phyloP scores from a whole-genome alignment of 2,888 invertebrate species.

The Eristalinus sepulchralis region DNA sequence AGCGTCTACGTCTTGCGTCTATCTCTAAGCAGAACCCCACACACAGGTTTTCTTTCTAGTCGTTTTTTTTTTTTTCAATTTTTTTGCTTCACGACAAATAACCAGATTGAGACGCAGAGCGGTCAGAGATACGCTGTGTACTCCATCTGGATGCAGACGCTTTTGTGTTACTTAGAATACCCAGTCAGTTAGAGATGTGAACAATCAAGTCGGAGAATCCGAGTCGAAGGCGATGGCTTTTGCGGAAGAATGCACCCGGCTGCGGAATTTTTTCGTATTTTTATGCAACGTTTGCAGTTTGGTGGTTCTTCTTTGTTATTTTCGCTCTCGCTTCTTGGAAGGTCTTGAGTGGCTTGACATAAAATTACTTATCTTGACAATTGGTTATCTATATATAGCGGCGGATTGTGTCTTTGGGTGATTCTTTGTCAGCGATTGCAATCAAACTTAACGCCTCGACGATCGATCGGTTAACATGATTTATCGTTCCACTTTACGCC shows the following conservation, averaged over 20 bases:
- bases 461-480: neutral
- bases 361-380: conserved; percentile 33
- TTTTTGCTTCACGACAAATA: conserved; percentile 28
- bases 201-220: neutral
- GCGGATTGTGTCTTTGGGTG: neutral
- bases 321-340: neutral
- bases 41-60: conserved; percentile 17
- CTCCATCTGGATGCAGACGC: conserved; percentile 28
- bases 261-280: conserved; percentile 11
- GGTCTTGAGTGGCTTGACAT: conserved; percentile 10
- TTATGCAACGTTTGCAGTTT: conserved; percentile 45
- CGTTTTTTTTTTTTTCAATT: neutral
- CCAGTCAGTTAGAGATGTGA: conserved; percentile 22
- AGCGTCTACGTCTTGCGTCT: conserved; percentile 48
- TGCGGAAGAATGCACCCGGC: conserved; percentile 35
- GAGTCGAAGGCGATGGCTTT: neutral
- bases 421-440: neutral
- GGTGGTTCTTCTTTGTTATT: neutral
- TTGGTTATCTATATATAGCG: conserved; percentile 29
- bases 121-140: conserved; percentile 14
- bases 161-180: conserved; percentile 31
- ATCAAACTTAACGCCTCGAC: neutral
- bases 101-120: conserved; percentile 49
- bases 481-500: neutral
- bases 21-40: conserved; percentile 43